phyloP scores from a whole-genome alignment of 1,140 invertebrate genomes.

The Lepeophtheirus salmonis region DNA sequence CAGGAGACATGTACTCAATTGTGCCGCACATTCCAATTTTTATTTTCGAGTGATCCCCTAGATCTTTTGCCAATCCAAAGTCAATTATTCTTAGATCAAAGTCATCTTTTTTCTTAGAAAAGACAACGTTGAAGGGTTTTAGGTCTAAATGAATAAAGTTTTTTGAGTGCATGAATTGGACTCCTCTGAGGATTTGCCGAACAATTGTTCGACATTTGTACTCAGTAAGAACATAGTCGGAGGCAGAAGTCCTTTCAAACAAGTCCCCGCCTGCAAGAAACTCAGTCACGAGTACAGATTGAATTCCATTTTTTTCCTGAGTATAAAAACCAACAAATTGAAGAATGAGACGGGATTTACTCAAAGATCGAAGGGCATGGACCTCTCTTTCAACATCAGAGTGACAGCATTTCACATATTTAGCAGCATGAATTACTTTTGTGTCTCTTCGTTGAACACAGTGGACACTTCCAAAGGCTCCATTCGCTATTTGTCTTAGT shows the following conservation, averaged over 20 bases:
- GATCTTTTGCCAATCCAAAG: conserved; percentile 4
- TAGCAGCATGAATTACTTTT: conserved; percentile 3
- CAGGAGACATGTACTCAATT: conserved; percentile 14
- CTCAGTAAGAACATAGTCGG: conserved; percentile 7
- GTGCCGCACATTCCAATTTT: conserved; percentile 13
- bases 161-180: conserved; percentile 13
- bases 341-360: background rate
- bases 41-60: background rate
- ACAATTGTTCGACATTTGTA: conserved; percentile 4
- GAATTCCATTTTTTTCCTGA: too few relatives aligned
- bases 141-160: conserved; percentile 10
- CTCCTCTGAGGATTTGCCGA: conserved; percentile 7
- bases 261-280: conserved; percentile 13
- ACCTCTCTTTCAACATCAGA: background rate
- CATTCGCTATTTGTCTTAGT: background rate
- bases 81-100: conserved; percentile 9
- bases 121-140: conserved; percentile 16
- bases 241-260: conserved; percentile 3
- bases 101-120: conserved; percentile 10
- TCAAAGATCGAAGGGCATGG: background rate
- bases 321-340: background rate
- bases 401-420: conserved; percentile 2
- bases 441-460: conserved; percentile 3
- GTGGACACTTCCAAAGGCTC: conserved; percentile 8
- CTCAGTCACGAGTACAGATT: conserved; percentile 12